Percentiles rank a stretch among this genome's conserved stretches.
These are phyloP conservation scores for Physocephala rufipes DNA, from an alignment of 2,888 invertebrate species.

Conservation along the genomic window DNA sequence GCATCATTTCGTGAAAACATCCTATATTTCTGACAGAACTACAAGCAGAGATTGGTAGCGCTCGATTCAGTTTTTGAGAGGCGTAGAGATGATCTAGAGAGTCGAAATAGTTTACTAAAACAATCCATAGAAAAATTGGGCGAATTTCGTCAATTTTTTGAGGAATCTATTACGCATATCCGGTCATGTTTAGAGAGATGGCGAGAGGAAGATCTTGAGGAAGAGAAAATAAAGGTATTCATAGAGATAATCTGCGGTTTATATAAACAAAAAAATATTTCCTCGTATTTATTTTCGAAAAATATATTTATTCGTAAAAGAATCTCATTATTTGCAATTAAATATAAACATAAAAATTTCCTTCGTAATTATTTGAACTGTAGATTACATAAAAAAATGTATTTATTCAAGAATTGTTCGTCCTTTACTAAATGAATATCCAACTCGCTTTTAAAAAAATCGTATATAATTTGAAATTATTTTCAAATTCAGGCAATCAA, in stretches of 20 bases:
- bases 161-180: neutral
- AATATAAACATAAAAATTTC: no score
- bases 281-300: no score
- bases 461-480: no score
- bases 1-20: neutral
- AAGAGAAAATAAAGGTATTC: neutral
- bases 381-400: no score
- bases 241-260: no score
- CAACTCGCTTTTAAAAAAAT: no score
- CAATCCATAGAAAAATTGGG: conserved; percentile 1
- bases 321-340: no score
- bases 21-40: neutral
- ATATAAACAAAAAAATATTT: no score
- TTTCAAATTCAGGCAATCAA: neutral
- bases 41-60: neutral
- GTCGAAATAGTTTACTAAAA: neutral
- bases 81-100: neutral
- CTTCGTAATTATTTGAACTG: no score
- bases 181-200: neutral
- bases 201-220: neutral
- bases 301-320: no score
- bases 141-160: neutral
- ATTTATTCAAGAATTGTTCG: no score
- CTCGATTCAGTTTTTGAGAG: conserved; percentile 4
- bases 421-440: no score